A percentile compares a stretch with the other conserved stretches of the same genome.
Evolutionary conservation across 2,797 vertebrate genomes (phyloP).

Genomic region (Triplophysa bombifrons): DNA sequence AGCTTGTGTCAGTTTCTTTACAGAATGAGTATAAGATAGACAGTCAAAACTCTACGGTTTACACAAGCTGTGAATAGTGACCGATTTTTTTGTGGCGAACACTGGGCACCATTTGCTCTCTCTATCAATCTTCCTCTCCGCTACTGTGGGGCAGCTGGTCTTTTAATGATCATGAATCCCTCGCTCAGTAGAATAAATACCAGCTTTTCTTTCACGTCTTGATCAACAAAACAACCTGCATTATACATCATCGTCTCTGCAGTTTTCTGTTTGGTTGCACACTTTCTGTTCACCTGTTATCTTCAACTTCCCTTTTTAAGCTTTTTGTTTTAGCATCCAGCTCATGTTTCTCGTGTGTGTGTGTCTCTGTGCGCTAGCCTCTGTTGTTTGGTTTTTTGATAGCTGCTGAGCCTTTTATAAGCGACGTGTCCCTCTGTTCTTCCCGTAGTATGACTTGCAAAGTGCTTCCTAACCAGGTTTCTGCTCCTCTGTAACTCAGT

Average conservation of each 20-base stretch:
- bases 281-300: slow-evolving; percentile 18
- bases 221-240: slow-evolving; percentile 13
- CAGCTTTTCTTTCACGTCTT: not conserved
- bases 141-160: too few relatives aligned
- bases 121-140: not conserved
- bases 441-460: slow-evolving; percentile 61
- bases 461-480: slow-evolving; percentile 51
- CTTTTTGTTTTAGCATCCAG: slow-evolving; percentile 30
- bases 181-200: slow-evolving; percentile 3
- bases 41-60: not conserved
- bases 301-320: slow-evolving; percentile 17
- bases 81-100: slow-evolving; percentile 22
- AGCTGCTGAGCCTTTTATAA: slow-evolving; percentile 38
- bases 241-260: not conserved
- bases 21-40: slow-evolving; percentile 7
- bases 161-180: not conserved
- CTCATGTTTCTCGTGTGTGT: slow-evolving; percentile 30
- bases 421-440: slow-evolving; percentile 51
- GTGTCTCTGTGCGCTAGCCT: slow-evolving; percentile 40
- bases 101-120: slow-evolving; percentile 29
- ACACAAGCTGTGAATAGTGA: slow-evolving; percentile 25
- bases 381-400: slow-evolving; percentile 37
- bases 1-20: not conserved
- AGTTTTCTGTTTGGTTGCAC: slow-evolving; percentile 23
- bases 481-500: slow-evolving; percentile 38